These are phyloP conservation scores for Macaria notata DNA, from an alignment of 2,888 invertebrate species.

Conservation along the genomic window DNA sequence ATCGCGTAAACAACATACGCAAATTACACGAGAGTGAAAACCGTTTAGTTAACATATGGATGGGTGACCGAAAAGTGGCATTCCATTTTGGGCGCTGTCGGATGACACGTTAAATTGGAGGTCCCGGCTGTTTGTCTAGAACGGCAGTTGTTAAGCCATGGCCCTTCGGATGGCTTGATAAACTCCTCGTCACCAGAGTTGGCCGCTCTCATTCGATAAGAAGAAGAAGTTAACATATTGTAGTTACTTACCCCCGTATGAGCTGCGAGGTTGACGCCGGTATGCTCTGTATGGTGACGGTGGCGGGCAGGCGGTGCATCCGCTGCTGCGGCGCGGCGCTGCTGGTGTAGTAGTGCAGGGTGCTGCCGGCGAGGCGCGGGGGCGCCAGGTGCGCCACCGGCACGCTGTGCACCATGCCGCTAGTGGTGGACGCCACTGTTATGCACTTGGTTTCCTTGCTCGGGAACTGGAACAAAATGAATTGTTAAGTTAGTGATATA, in stretches of 20 bases:
- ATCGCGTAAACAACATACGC: too few relatives aligned
- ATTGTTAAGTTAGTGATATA: neutral
- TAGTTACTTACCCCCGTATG: slow-evolving; percentile 61
- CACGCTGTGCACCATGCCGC: slow-evolving; percentile 73
- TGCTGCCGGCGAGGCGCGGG: slow-evolving; percentile 65
- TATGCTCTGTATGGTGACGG: slow-evolving; percentile 70
- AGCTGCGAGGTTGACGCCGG: slow-evolving; percentile 67
- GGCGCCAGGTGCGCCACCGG: slow-evolving; percentile 67
- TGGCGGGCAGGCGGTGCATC: slow-evolving; percentile 66
- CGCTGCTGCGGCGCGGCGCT: slow-evolving; percentile 42
- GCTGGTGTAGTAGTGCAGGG: slow-evolving; percentile 63
- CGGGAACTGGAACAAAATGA: slow-evolving; percentile 51
- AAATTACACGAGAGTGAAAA: too few relatives aligned
- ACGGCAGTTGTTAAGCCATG: too few relatives aligned
- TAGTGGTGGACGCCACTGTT: slow-evolving; percentile 73
- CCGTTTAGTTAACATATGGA: too few relatives aligned
- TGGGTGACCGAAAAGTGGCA: too few relatives aligned
- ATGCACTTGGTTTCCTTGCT: slow-evolving; percentile 70
- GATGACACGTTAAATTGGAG: too few relatives aligned
- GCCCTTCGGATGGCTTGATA: too few relatives aligned
- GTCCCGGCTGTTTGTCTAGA: too few relatives aligned
- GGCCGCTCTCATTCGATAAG: too few relatives aligned
- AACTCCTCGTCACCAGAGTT: too few relatives aligned
- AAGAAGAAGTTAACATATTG: too few relatives aligned
- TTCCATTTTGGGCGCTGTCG: too few relatives aligned